phyloP scores from a whole-genome alignment of 2,888 invertebrate species.

The Drosophila limbata region DNA sequence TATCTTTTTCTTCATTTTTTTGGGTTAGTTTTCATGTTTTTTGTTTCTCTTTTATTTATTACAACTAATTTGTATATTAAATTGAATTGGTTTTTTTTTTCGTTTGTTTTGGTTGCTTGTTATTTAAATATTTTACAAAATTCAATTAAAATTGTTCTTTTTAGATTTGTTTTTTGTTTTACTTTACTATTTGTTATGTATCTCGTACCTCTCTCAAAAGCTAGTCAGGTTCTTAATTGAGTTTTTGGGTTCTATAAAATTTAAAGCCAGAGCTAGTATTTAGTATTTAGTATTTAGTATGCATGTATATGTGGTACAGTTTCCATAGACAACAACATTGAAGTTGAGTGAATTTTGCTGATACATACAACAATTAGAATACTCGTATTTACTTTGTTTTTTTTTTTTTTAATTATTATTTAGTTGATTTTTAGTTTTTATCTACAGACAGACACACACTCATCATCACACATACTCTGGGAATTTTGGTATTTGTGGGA shows the following conservation, averaged over 20 bases:
- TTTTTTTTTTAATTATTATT: constrained; percentile 3
- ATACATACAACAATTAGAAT: constrained; percentile 52
- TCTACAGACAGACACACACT: constrained; percentile 10
- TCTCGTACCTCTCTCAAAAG: constrained; percentile 65
- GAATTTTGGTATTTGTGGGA: constrained; percentile 1
- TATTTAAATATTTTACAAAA: constrained; percentile 70
- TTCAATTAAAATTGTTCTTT: constrained; percentile 73
- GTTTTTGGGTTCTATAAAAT: constrained; percentile 52
- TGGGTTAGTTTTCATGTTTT: constrained; percentile 20
- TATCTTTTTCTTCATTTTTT: constrained; percentile 19
- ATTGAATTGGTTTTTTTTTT: constrained; percentile 45
- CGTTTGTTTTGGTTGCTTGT: constrained; percentile 10
- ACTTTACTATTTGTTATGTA: constrained; percentile 35
- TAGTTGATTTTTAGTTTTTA: constrained; percentile 6
- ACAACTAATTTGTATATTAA: constrained; percentile 63
- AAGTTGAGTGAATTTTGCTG: constrained; percentile 34
- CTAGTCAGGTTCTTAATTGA: constrained; percentile 79
- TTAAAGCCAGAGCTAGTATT: constrained; percentile 53
- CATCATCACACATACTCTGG: constrained; percentile 10
- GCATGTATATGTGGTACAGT: constrained; percentile 39
- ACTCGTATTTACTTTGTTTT: constrained; percentile 32
- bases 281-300: constrained; percentile 55
- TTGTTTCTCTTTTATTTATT: constrained; percentile 13
- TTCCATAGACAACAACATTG: constrained; percentile 50
- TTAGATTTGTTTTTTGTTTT: constrained; percentile 7